Base-by-base conservation (phyloP, 2,888 invertebrate genomes). In the Thalpophila matura region DNA sequence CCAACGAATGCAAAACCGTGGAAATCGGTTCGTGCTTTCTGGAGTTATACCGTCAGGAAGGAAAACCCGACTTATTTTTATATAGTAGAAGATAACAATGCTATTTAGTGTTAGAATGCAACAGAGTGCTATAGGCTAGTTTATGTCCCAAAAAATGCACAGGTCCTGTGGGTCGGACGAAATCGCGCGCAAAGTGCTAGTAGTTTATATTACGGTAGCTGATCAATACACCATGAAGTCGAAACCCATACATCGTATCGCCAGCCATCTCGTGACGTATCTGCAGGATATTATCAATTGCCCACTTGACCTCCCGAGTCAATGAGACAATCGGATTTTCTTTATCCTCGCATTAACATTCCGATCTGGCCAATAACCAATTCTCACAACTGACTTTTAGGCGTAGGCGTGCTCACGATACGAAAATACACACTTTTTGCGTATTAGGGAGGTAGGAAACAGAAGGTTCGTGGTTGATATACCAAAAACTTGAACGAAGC, bases 351-450 rank as follows among this genome's bases (percentile, higher is more conserved):
- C 70, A 79, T 80, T 80, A 79, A 74, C 74, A 81, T 78, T 71
- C 66, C 46, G 58, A 78, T 80, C 74, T 65, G 47, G 42, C 73
- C 79, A 84, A 84, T 85, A 88, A 83, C 82, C 83, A 85, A 86
- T 87, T 81, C 81, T 75, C 78, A 51, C 63, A 46, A 82, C 80
- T 74, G 83, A 79, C 79, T 70, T 60, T 80, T 77, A 64, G 74
- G 69, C 66, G 77, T 64, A 74, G 66, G 79, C 77, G 75, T 77
- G 80, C 80, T 77, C 72, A 76, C 80, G 81, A 82, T 85, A 84
- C 84, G 83, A 79, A 83, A 82, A 77, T 86, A 83, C 78, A 65
- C 56, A 64, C 29, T 38, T 58, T n/a, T 20, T 12, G 31, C 31
- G 20, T 37, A 31, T 12, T 43, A 7, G 20, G 14, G 12, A 58